These are phyloP conservation scores for Habroteleia sp. DNA, from an alignment of 2,888 invertebrate species.

Conservation along the genomic window DNA sequence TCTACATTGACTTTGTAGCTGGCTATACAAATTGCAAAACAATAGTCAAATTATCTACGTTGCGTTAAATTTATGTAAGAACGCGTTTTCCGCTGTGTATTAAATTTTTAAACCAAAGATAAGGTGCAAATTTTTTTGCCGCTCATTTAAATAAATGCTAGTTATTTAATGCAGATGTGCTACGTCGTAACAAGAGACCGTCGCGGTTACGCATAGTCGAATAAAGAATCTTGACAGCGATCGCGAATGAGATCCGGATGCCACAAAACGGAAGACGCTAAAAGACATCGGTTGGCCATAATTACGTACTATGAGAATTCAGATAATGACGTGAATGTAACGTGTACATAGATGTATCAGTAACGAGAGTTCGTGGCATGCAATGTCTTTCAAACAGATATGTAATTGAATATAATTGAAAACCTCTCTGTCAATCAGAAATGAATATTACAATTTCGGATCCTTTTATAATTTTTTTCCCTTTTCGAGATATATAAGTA, in stretches of 20 bases:
- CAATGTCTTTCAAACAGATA: conserved; percentile 11
- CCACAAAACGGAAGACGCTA: conserved; percentile 67
- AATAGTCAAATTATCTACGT: conserved; percentile 41
- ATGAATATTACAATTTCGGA: too few species aligned
- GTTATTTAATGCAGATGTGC: conserved; percentile 53
- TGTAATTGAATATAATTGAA: too few species aligned
- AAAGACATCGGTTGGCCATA: conserved; percentile 69
- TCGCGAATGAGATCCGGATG: conserved; percentile 58
- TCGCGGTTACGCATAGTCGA: conserved; percentile 56
- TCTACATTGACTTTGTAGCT: conserved; percentile 18
- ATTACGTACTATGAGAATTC: conserved; percentile 69
- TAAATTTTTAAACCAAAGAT: too few species aligned
- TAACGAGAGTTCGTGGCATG: conserved; percentile 40
- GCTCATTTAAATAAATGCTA: conserved; percentile 16
- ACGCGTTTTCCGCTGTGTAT: conserved; percentile 20
- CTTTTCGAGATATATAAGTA: too few species aligned
- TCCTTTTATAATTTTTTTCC: too few species aligned
- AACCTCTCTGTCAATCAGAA: too few species aligned
- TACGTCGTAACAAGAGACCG: conserved; percentile 43
- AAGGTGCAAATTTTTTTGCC: conserved; percentile 22
- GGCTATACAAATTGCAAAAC: conserved; percentile 18
- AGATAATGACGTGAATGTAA: conserved; percentile 56
- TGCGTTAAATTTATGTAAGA: conserved; percentile 41
- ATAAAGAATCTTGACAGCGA: conserved; percentile 45
- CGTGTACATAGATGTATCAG: conserved; percentile 35